These are phyloP conservation scores for Dendropsophus ebraccatus DNA, from an alignment of 2,113 vertebrate species.

Conservation along the genomic window DNA sequence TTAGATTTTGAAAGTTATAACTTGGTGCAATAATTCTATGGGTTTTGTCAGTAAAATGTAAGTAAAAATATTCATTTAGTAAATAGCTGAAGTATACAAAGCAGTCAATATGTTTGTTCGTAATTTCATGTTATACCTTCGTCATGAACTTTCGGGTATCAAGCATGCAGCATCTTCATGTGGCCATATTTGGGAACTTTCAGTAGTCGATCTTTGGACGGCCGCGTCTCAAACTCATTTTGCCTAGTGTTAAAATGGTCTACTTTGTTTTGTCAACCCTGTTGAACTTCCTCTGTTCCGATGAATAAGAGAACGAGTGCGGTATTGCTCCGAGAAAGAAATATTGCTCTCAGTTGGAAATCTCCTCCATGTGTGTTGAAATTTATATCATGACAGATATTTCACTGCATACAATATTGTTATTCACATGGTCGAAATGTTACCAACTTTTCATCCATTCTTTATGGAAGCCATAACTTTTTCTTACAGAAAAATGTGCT, in stretches of 20 bases:
- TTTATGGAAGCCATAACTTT: conserved; percentile 69
- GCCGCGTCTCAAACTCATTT: conserved; percentile 71
- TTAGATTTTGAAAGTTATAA: too few relatives aligned
- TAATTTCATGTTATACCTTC: not conserved
- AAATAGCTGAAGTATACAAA: too few relatives aligned
- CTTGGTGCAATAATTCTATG: too few relatives aligned
- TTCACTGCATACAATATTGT: conserved; percentile 74
- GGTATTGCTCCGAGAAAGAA: conserved; percentile 83
- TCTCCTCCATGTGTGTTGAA: conserved; percentile 82
- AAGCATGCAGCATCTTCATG: not conserved
- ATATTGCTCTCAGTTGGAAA: conserved; percentile 80
- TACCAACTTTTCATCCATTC: conserved; percentile 64
- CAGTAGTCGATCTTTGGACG: conserved; percentile 66
- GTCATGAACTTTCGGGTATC: not conserved
- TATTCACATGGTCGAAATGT: conserved; percentile 67
- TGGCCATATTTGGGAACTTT: conserved; percentile 65
- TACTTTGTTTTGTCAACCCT: conserved; percentile 79
- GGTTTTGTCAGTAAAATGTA: too few relatives aligned
- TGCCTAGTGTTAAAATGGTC: conserved; percentile 72
- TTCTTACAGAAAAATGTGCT: conserved; percentile 65
- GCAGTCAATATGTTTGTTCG: too few relatives aligned
- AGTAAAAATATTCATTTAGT: too few relatives aligned
- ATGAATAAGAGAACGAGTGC: conserved; percentile 70
- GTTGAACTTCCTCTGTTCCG: conserved; percentile 76
- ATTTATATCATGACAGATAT: conserved; percentile 77